Conservation (phyloP, 2,797 vertebrate species). For the Acanthurus lineatus region DNA sequence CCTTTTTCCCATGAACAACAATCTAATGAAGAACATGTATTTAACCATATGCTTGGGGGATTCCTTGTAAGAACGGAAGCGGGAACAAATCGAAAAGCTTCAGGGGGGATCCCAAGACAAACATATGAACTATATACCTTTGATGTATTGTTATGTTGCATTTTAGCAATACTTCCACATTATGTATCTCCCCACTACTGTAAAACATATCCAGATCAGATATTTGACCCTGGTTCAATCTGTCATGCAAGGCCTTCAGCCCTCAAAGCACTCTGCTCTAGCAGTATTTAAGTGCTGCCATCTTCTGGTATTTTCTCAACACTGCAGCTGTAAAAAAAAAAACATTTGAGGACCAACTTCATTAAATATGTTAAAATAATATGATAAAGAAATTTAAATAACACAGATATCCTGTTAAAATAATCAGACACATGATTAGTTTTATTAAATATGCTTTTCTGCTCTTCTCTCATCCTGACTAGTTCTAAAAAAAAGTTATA, state of each 20-base stretch:
- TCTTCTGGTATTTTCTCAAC: conserved; percentile 52
- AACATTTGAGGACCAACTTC: conserved; percentile 48
- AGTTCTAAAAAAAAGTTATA: conserved; percentile 13
- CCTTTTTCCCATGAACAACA: conserved; percentile 41
- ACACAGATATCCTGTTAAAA: conserved; percentile 1
- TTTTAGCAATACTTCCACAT: conserved; percentile 44
- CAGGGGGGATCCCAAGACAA: conserved; percentile 23
- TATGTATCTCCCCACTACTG: not conserved
- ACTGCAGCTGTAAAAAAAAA: conserved; percentile 11
- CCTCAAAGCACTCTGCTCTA: not conserved
- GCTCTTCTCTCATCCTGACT: conserved; percentile 25
- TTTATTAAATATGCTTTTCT: conserved; percentile 28
- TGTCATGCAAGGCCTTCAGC: not conserved
- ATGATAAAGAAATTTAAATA: conserved; percentile 10
- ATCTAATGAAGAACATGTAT: conserved; percentile 16
- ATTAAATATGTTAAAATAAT: conserved; percentile 47
- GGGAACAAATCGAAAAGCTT: conserved; percentile 40
- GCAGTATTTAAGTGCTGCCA: conserved; percentile 65
- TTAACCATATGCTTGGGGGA: conserved; percentile 5
- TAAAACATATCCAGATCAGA: conserved; percentile 21
- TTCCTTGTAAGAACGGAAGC: conserved; percentile 33
- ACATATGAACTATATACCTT: conserved; percentile 31
- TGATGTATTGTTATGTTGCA: conserved; percentile 43
- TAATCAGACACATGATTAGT: conserved; percentile 14
- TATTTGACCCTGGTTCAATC: conserved; percentile 22